Percentiles rank a stretch among this genome's conserved stretches.
Conservation (phyloP, 2,888 invertebrate species). For the Branchipolynoe longqiensis region DNA sequence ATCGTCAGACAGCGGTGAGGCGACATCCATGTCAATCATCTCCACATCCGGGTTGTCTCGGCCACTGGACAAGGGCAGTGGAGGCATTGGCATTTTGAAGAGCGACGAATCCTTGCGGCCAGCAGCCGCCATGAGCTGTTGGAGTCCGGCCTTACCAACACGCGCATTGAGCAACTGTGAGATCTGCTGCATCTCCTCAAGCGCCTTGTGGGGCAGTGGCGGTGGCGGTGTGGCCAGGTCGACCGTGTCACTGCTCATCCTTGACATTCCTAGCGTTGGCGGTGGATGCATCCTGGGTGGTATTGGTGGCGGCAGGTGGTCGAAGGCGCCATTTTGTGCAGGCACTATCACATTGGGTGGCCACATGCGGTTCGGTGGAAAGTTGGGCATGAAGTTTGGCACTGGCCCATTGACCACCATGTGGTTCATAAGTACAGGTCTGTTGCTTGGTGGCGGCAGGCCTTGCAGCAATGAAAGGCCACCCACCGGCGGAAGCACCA, state of each 20-base stretch:
- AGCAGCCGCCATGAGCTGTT: neutral
- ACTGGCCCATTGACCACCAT: conserved; percentile 70
- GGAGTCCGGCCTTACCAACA: conserved; percentile 64
- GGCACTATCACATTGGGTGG: conserved; percentile 53
- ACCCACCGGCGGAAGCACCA: conserved; percentile 49
- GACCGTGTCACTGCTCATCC: neutral
- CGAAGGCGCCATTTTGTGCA: conserved; percentile 47
- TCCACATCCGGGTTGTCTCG: conserved; percentile 82
- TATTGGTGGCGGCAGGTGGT: conserved; percentile 19
- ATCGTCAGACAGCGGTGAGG: conserved; percentile 80
- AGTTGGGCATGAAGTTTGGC: conserved; percentile 66
- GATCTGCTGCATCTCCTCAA: conserved; percentile 70
- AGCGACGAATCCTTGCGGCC: conserved; percentile 24
- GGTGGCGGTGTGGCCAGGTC: conserved; percentile 64
- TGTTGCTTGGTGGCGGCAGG: conserved; percentile 13
- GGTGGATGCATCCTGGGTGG: conserved; percentile 50
- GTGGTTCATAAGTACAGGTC: conserved; percentile 69
- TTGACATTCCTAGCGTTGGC: conserved; percentile 6
- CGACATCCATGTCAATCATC: conserved; percentile 87
- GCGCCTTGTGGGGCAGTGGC: conserved; percentile 62
- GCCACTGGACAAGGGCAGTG: conserved; percentile 52
- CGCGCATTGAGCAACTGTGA: conserved; percentile 75
- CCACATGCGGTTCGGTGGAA: conserved; percentile 64
- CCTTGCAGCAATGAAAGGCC: conserved; percentile 42
- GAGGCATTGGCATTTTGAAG: conserved; percentile 76